Base-by-base conservation (phyloP, 1,140 invertebrate species). In the Stenopsyche tienmushanensis region DNA sequence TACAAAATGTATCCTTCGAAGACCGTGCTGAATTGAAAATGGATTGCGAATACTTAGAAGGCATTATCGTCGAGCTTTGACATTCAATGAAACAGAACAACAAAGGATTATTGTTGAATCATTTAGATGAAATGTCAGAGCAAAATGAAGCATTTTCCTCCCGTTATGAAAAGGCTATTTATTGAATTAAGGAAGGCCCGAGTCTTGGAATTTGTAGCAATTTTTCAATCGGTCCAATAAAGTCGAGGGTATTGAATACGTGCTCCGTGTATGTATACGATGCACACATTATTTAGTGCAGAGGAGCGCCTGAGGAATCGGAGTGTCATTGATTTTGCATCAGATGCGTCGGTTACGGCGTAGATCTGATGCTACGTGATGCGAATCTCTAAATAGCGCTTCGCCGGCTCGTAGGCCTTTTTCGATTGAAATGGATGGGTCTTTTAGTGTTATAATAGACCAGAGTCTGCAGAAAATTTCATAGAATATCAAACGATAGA, bases 271-370 rank as follows among this genome's bases (percentile, higher is more conserved):
- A 18, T 57, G 15, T 34, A 39, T 42, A 29, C 34, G 18, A 29
- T 57, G 13, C 18, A 47, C 1, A 21, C 53, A 57, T 57, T 57
- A 57, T 57, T 57, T 57, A 57, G 53, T 57, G 23, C 13, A 15
- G 9, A 53, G 2, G 50, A 1, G 50, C 26, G 50, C 15, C 7
- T n/a, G 15, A 52, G 21, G 63, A 64, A 52, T 50, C 50, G 45
- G 60, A 64, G 25, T 55, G 53, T 67, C 66, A 67, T 67, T 67
- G 66, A 67, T 67, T 67, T 67, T 67, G 66, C 60, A 67, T 67
- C 60, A 58, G 54, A 57, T 50, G 66, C 60, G 63, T 54, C 42
- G 20, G 60, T 3, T 53, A n/a, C 52, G 41, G 26, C 24, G n/a
- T 34, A 13, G 29, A 5, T 34, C 29, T 5, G 29, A n/a, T n/a